A percentile compares a stretch with the other conserved stretches of the same genome.
Conservation (phyloP, 1,140 invertebrate species). For the Panonychus citri region DNA sequence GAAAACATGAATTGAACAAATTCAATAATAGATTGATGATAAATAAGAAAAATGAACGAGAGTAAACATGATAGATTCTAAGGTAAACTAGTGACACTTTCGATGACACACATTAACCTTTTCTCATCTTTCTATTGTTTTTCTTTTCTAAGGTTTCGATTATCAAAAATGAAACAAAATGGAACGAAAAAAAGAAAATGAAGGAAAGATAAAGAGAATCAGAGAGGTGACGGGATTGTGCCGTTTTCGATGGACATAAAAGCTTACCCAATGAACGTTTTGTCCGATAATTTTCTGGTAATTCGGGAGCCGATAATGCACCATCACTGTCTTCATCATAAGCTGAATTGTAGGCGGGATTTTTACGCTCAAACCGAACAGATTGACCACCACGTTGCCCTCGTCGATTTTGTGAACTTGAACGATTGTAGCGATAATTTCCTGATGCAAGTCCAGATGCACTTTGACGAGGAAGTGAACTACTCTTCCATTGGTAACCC, state of each 20-base stretch:
- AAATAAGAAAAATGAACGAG: too few relatives aligned
- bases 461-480: not conserved
- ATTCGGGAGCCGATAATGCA: conserved; percentile 50
- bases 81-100: too few relatives aligned
- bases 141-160: too few relatives aligned
- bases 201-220: too few relatives aligned
- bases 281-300: conserved; percentile 15
- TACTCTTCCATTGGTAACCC: not conserved
- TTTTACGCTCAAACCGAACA: not conserved
- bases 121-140: not conserved
- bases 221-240: too few relatives aligned
- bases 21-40: too few relatives aligned
- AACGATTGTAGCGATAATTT: not conserved
- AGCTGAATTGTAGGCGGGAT: not conserved
- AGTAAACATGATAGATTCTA: too few relatives aligned
- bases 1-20: too few relatives aligned
- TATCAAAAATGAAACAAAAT: too few relatives aligned
- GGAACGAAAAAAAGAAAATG: too few relatives aligned
- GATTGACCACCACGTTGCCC: not conserved
- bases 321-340: conserved; percentile 52
- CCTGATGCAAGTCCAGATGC: not conserved
- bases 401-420: not conserved
- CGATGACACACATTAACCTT: not conserved
- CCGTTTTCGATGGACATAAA: too few relatives aligned
- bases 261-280: not conserved